Evolutionary conservation across 2,888 invertebrate species (phyloP).

Genomic region (Melipona bicolor): DNA sequence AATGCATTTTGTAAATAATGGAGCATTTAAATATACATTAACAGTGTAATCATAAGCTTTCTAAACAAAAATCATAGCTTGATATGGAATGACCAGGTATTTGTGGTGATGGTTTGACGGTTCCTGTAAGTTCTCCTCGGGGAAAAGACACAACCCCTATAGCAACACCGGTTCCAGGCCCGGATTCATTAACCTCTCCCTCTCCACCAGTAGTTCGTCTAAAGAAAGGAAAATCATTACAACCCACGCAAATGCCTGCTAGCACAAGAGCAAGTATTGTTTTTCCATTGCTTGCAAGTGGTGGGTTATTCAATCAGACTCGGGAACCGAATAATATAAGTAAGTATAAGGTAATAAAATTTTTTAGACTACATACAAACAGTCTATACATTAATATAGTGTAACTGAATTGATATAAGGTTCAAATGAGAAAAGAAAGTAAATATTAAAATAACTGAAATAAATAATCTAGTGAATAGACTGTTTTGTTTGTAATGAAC

Average conservation of each 20-base stretch:
- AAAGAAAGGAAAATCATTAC: constrained; percentile 80
- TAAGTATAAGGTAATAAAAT: constrained; percentile 72
- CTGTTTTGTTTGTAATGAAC: constrained; percentile 17
- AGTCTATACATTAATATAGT: constrained; percentile 47
- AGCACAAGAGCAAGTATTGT: constrained; percentile 91
- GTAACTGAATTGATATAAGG: neutral
- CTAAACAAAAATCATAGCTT: constrained; percentile 70
- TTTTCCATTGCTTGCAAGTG: constrained; percentile 88
- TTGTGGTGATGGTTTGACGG: constrained; percentile 82
- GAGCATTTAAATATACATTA: constrained; percentile 27
- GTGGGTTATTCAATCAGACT: constrained; percentile 85
- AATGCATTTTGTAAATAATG: constrained; percentile 33
- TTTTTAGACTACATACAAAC: constrained; percentile 10
- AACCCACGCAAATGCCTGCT: constrained; percentile 86
- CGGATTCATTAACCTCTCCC: constrained; percentile 81
- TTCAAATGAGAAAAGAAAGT: neutral
- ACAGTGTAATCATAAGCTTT: constrained; percentile 46
- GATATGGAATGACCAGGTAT: constrained; percentile 78
- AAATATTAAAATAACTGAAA: neutral
- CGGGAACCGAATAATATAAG: constrained; percentile 81
- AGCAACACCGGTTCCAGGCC: constrained; percentile 80
- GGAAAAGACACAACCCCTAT: constrained; percentile 79
- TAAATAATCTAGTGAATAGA: constrained; percentile 37
- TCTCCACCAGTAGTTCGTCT: constrained; percentile 79
- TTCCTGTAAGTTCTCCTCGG: constrained; percentile 81